A percentile compares a stretch with the other conserved stretches of the same genome.
phyloP scores from a whole-genome alignment of 2,113 vertebrate genomes.

The Zosterops borbonicus region DNA sequence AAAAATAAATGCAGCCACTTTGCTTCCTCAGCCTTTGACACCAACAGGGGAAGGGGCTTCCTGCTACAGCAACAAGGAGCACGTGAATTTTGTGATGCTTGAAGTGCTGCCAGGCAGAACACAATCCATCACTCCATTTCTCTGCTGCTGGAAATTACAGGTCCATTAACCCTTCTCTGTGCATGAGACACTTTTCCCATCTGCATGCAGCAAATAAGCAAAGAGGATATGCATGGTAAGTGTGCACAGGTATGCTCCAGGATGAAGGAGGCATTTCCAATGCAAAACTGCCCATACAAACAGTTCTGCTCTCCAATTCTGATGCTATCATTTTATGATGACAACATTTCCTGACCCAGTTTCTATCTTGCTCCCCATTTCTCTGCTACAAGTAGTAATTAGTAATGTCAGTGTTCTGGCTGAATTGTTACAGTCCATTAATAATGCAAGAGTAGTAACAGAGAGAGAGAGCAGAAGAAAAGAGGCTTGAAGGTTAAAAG shows the following conservation, averaged over 20 bases:
- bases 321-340: background rate
- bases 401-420: conserved; percentile 63
- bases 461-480: conserved; percentile 3
- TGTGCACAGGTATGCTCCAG: background rate
- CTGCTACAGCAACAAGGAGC: background rate
- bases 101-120: background rate
- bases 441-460: conserved; percentile 69
- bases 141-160: background rate
- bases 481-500: conserved; percentile 75
- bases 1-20: background rate
- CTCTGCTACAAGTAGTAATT: conserved; percentile 54
- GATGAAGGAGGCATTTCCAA: background rate
- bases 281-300: background rate
- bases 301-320: background rate
- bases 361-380: conserved; percentile 28
- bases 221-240: background rate
- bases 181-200: background rate
- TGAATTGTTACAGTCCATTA: conserved; percentile 56
- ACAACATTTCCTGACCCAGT: conserved; percentile 27
- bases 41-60: background rate
- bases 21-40: background rate
- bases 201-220: background rate
- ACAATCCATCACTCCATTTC: background rate
- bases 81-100: background rate
- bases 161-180: background rate